Percentiles rank a stretch among this genome's conserved stretches.
These are phyloP conservation scores for Drosophila hydei DNA, from an alignment of 1,140 invertebrate genomes.

Conservation along the genomic window DNA sequence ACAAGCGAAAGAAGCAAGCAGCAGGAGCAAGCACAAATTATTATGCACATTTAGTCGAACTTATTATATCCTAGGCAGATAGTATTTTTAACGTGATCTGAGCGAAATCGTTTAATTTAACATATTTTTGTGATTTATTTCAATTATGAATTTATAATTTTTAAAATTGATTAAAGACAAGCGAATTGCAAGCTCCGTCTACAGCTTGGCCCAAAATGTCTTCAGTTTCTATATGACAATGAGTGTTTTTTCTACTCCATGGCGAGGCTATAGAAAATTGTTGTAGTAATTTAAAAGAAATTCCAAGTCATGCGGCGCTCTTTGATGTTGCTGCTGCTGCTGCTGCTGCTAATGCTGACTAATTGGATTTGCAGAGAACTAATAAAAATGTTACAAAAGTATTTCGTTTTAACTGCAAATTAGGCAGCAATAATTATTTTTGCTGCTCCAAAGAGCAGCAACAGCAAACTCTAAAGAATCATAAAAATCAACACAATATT, in stretches of 20 bases:
- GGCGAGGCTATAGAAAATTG: slow-evolving; percentile 1
- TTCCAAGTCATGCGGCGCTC: slow-evolving; percentile 25
- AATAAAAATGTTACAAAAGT: slow-evolving; percentile 76
- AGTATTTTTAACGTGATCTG: too few species aligned
- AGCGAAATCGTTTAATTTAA: too few species aligned
- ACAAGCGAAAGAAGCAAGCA: slow-evolving; percentile 10
- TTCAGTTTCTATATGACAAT: too few species aligned
- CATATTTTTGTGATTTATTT: too few species aligned
- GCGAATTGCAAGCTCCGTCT: too few species aligned
- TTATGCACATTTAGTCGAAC: background rate
- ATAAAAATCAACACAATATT: slow-evolving; percentile 54
- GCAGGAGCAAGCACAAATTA: background rate
- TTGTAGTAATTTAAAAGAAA: slow-evolving; percentile 21
- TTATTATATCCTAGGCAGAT: too few species aligned
- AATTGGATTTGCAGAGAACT: slow-evolving; percentile 76
- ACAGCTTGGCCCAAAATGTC: too few species aligned
- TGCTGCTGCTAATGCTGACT: slow-evolving; percentile 44
- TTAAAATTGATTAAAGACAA: too few species aligned
- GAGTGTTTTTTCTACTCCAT: background rate
- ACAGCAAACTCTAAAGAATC: slow-evolving; percentile 31
- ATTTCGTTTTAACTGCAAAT: slow-evolving; percentile 81
- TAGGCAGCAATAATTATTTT: slow-evolving; percentile 74
- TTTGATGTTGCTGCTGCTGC: slow-evolving; percentile 62
- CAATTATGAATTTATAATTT: too few species aligned
- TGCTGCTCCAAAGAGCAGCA: slow-evolving; percentile 20